phyloP scores from a whole-genome alignment of 1,140 invertebrate species.

The Euura saliciscinereae region DNA sequence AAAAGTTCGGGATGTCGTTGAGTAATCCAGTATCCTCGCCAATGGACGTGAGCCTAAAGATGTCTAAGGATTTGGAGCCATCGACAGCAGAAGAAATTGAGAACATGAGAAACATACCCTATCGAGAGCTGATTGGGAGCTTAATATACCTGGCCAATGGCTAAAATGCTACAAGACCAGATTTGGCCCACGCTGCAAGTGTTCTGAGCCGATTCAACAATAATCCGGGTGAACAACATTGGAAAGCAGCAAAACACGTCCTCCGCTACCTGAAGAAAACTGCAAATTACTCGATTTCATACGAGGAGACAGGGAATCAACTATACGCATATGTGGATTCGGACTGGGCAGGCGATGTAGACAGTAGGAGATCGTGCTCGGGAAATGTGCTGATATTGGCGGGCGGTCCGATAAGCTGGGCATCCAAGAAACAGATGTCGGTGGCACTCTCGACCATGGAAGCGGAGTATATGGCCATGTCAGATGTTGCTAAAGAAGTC shows the following conservation, averaged over 20 bases:
- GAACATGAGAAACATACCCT: conserved; percentile 32
- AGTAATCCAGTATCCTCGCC: conserved; percentile 27
- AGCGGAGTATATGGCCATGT: conserved; percentile 45
- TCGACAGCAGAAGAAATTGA: conserved; percentile 17
- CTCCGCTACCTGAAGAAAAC: conserved; percentile 47
- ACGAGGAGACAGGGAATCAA: not conserved
- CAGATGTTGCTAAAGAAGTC: conserved; percentile 29
- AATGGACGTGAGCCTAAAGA: conserved; percentile 29
- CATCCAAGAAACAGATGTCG: conserved; percentile 33
- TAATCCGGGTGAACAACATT: conserved; percentile 28
- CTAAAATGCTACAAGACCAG: conserved; percentile 45
- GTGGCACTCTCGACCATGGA: conserved; percentile 44
- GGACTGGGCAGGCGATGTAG: conserved; percentile 24
- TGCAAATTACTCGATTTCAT: conserved; percentile 19
- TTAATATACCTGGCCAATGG: conserved; percentile 44
- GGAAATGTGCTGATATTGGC: conserved; percentile 25
- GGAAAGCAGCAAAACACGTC: conserved; percentile 38
- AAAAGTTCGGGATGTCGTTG: conserved; percentile 20
- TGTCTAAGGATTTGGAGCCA: conserved; percentile 14
- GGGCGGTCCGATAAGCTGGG: conserved; percentile 29
- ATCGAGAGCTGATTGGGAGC: conserved; percentile 38
- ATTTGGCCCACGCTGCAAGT: conserved; percentile 42
- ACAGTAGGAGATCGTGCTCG: conserved; percentile 16
- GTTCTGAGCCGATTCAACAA: conserved; percentile 31
- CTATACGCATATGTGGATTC: conserved; percentile 28